phyloP scores from a whole-genome alignment of 2,113 vertebrate genomes.

The Craseonycteris thonglongyai region DNA sequence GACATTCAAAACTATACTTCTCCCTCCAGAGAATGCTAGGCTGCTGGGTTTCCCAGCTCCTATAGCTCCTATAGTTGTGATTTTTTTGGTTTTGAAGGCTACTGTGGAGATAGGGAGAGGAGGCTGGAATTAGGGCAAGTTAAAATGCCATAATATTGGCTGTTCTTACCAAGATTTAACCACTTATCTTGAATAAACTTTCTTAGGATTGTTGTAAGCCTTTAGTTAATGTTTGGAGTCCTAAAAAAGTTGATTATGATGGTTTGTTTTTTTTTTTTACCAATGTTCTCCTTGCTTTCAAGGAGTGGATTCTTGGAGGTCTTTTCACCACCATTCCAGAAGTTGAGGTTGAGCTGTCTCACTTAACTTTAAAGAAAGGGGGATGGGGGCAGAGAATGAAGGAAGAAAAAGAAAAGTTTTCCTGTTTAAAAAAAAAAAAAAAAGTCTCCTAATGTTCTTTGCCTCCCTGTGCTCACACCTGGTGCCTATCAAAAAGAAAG shows the following conservation, averaged over 20 bases:
- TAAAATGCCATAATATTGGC: background rate
- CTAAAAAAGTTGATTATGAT: background rate
- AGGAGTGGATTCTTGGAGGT: background rate
- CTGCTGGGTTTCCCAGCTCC: background rate
- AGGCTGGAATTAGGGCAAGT: background rate
- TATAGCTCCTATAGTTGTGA: background rate
- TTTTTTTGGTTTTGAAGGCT: background rate
- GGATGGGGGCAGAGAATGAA: no score
- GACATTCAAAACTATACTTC: background rate
- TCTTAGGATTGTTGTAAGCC: background rate
- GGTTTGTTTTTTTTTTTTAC: no score
- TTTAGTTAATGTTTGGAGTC: background rate
- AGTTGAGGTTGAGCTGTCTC: background rate
- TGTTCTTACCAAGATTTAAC: background rate
- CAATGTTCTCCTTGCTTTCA: background rate
- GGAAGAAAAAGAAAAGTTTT: background rate
- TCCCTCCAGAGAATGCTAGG: background rate
- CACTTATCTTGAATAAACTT: background rate
- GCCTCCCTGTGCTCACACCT: background rate
- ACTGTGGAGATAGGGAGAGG: background rate
- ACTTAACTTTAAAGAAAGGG: background rate
- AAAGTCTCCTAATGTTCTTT: background rate
- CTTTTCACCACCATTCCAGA: background rate
- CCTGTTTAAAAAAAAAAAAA: background rate
- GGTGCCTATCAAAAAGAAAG: background rate